A percentile compares a stretch with the other conserved stretches of the same genome.
Conservation (phyloP, 2,113 vertebrate species). For the Sander vitreus region DNA sequence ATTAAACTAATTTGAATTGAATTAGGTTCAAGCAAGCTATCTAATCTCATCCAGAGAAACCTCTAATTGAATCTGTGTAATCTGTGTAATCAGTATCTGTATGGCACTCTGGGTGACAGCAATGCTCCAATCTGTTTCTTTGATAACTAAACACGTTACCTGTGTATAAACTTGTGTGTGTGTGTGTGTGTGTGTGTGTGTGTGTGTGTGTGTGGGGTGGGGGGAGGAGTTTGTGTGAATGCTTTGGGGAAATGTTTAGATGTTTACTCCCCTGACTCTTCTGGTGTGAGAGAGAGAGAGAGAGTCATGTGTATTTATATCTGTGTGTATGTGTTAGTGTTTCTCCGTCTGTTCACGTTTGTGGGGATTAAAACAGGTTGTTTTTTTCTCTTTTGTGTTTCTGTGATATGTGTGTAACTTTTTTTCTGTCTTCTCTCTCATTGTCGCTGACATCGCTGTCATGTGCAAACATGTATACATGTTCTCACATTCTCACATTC, state of each 20-base stretch:
- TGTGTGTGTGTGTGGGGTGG: not conserved
- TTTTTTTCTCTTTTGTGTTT: conserved; percentile 11
- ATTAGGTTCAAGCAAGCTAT: conserved; percentile 50
- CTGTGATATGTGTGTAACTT: conserved; percentile 19
- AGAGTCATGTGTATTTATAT: conserved; percentile 19
- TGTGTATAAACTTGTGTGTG: not conserved
- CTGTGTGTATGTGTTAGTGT: not conserved
- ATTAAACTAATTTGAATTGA: conserved; percentile 54
- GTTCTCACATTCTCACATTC: no score
- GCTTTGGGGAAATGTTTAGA: conserved; percentile 38
- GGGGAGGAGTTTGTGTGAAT: conserved; percentile 19
- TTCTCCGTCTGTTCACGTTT: conserved; percentile 16
- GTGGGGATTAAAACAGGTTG: not conserved
- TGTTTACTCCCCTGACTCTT: conserved; percentile 37
- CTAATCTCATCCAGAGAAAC: conserved; percentile 57
- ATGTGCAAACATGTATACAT: conserved; percentile 37
- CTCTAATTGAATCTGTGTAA: conserved; percentile 66
- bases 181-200: not conserved
- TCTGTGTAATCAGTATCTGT: conserved; percentile 56
- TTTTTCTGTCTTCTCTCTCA: conserved; percentile 21
- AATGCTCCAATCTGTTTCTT: conserved; percentile 24
- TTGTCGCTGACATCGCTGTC: not conserved
- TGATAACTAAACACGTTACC: conserved; percentile 18
- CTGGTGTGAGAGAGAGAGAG: conserved; percentile 7
- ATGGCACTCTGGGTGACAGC: conserved; percentile 24